Evolutionary conservation across 2,113 vertebrate genomes (phyloP), one percentile per base, ranked within the genome.

Genomic region (Eretmodus cyanostictus): DNA sequence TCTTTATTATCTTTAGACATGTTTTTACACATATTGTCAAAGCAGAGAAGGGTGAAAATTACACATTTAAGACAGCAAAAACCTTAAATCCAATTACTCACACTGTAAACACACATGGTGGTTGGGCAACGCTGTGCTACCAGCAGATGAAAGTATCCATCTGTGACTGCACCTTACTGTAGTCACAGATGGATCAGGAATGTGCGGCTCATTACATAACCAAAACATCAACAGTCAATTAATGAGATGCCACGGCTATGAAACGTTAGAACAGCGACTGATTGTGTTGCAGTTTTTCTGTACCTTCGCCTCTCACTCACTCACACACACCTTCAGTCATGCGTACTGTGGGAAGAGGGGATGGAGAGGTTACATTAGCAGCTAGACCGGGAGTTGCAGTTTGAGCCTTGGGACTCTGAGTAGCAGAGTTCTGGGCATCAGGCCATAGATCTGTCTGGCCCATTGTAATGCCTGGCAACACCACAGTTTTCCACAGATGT

Each of bases 391-490:
- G 87, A 88, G 78, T 7, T 63, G 54, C 81, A 53, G 78, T 83
- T 68, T 80, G 85, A 85, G 89, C 79, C 59, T 19, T 71, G 29
- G 89, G 90, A 86, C 86, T 6, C 84, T 4, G 45, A 29, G 83
- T 66, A 36, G 87, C 91, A 88, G 78, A 63, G 68, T 83, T 93
- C 93, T 93, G 88, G 93, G 93, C 94, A 27, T 55, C 1, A 29
- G 86, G 92, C 94, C 94, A 95, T 29, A 54, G 78, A 93, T 88
- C 84, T 92, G 91, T 93, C 90, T 88, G 88, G 86, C 81, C 89
- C 68, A 42, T 86, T 87, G 84, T 91, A 83, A 79, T 49, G 76
- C 40, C 82, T 89, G 83, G 86, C 80, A 91, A 84, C 73, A 57
- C 78, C 31, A 63, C 83, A 61, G 82, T 55, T 73, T 71, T 83